A percentile compares a stretch with the other conserved stretches of the same genome.
These are phyloP conservation scores for Psilopogon haemacephalus DNA, from an alignment of 2,113 vertebrate species.

Conservation along the genomic window DNA sequence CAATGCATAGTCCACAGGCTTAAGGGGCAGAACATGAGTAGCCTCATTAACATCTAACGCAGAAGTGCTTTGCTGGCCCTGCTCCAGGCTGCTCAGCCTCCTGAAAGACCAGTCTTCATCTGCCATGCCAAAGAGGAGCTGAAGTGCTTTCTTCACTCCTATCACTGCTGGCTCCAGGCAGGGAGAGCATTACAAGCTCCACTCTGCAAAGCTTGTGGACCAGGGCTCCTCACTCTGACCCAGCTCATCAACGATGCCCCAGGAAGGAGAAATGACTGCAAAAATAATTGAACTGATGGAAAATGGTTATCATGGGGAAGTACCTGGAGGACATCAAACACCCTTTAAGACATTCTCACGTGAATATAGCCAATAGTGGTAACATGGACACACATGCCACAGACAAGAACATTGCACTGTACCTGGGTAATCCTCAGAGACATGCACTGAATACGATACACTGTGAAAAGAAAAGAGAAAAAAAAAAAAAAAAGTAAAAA, in stretches of 20 bases:
- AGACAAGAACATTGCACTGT: slow-evolving; percentile 48
- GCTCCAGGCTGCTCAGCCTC: neutral
- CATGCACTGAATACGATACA: slow-evolving; percentile 87
- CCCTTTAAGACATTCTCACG: neutral
- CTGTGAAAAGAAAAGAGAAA: slow-evolving; percentile 68
- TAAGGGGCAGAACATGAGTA: neutral
- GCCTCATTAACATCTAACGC: neutral
- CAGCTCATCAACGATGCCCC: neutral
- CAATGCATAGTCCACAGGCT: neutral
- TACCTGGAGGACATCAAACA: neutral
- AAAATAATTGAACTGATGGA: neutral
- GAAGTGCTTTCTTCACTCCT: neutral
- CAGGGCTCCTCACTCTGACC: slow-evolving; percentile 4
- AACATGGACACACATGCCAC: neutral
- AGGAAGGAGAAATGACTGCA: neutral
- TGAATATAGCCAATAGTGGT: neutral
- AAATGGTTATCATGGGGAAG: slow-evolving; percentile 4
- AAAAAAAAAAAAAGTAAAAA: neutral
- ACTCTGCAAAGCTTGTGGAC: neutral
- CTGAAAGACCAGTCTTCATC: neutral
- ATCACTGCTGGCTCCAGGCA: neutral
- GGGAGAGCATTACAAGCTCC: neutral
- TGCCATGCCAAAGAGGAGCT: neutral
- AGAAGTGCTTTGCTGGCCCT: neutral
- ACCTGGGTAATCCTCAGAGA: slow-evolving; percentile 93